These are phyloP conservation scores for Phymorhynchus buccinoides DNA, from an alignment of 1,140 invertebrate genomes.

Conservation along the genomic window DNA sequence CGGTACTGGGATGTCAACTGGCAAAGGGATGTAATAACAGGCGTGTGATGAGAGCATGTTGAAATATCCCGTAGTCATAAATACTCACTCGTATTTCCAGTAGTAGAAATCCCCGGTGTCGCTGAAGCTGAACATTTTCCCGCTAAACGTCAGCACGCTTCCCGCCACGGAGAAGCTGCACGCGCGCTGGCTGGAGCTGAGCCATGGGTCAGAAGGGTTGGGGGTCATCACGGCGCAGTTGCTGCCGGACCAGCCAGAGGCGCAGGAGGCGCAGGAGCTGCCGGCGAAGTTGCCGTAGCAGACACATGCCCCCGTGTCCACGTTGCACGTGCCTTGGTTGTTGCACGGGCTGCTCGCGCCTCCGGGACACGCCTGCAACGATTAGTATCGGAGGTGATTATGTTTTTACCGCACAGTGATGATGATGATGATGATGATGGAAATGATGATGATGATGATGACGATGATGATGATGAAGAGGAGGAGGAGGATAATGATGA, in stretches of 20 bases:
- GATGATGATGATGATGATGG: no score
- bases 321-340: constrained; percentile 21
- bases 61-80: no score
- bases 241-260: not conserved
- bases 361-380: not conserved
- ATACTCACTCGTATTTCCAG: not conserved
- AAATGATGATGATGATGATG: no score
- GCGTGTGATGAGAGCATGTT: no score
- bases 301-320: not conserved
- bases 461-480: no score
- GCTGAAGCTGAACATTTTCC: not conserved
- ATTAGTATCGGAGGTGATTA: no score
- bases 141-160: not conserved
- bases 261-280: not conserved
- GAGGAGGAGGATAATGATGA: no score
- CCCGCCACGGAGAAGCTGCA: not conserved
- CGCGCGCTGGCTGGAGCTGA: not conserved
- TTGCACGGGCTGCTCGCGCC: not conserved
- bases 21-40: no score
- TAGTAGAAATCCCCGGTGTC: not conserved
- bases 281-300: not conserved
- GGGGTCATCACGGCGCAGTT: constrained; percentile 6
- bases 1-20: no score
- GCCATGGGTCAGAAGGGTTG: constrained; percentile 10
- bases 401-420: no score